A percentile compares a stretch with the other conserved stretches of the same genome.
Conservation (phyloP, 2,113 vertebrate genomes). For the Leucopsar rothschildi region DNA sequence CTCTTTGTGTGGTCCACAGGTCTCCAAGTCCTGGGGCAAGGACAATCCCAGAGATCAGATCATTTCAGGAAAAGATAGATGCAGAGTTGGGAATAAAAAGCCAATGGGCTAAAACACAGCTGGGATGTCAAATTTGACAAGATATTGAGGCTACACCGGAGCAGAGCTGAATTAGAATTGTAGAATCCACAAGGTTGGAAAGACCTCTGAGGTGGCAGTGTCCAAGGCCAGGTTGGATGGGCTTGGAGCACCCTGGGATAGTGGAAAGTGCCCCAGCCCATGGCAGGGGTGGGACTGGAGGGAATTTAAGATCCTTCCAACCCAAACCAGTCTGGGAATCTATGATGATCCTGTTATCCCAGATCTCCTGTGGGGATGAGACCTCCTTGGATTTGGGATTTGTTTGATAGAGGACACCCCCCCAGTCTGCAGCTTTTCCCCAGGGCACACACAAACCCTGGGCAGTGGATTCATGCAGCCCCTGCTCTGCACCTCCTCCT, state of each 20-base stretch:
- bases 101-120: not conserved
- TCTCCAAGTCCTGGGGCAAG: not conserved
- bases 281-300: not conserved
- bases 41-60: not conserved
- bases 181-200: not conserved
- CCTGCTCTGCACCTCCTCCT: accelerated
- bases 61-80: not conserved
- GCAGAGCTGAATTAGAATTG: not conserved
- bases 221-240: not conserved
- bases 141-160: not conserved
- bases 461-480: not conserved
- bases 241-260: not conserved
- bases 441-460: too few species aligned
- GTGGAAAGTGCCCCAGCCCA: not conserved
- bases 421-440: not conserved
- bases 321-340: not conserved
- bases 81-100: not conserved
- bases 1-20: not conserved
- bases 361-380: not conserved
- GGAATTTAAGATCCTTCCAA: not conserved
- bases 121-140: not conserved
- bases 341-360: not conserved
- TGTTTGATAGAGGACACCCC: not conserved
- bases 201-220: not conserved
- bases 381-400: not conserved